Base-by-base conservation (phyloP, 2,113 vertebrate species). In the Cinclus cinclus region DNA sequence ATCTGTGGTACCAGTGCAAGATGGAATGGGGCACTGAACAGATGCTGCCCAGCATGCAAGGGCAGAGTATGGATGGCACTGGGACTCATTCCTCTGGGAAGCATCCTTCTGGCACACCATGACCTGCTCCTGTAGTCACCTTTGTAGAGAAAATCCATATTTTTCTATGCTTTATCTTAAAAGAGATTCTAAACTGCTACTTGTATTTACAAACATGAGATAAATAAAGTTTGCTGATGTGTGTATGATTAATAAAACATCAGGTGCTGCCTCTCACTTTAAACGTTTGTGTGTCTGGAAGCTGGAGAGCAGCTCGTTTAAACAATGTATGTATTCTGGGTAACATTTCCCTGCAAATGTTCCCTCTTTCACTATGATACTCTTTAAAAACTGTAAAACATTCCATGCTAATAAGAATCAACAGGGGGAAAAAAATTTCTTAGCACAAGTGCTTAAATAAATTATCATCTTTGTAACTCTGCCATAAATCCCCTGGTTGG, bases 351-450 rank as follows among this genome's bases (percentile, higher is more conserved):
- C 78, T 78, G 81, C 44, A 93, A 86, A 92, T 27, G 35, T 71
- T 95, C 76, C 39, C 83, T 90, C 75, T 85, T 91, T 86, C 91
- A 41, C 22, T 16, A 35, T 50, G 77, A 95, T 84, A 96, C 79
- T 86, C 90, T 71, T 84, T 81, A 92, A 91, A 95, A 97, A 94
- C 95, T 53, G 63, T 95, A 96, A 97, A 97, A 95, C 53, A 60
- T 92, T 96, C 94, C 90, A 93, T 41, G 65, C 73, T 97, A 97
- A 97, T 96, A 97, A 96, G 97, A 97, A 97, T 95, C 94, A 97
- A 94, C 65, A 86, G 77, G 76, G 46, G 65, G 13, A 56, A 71
- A 80, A 88, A 91, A 80, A 95, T 82, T n/a, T 91, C 89, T 75
- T 96, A 91, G 89, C 63, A 94, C 83, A 56, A 95, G 90, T 83